phyloP scores from a whole-genome alignment of 2,113 vertebrate genomes.

The Asarcornis scutulata region DNA sequence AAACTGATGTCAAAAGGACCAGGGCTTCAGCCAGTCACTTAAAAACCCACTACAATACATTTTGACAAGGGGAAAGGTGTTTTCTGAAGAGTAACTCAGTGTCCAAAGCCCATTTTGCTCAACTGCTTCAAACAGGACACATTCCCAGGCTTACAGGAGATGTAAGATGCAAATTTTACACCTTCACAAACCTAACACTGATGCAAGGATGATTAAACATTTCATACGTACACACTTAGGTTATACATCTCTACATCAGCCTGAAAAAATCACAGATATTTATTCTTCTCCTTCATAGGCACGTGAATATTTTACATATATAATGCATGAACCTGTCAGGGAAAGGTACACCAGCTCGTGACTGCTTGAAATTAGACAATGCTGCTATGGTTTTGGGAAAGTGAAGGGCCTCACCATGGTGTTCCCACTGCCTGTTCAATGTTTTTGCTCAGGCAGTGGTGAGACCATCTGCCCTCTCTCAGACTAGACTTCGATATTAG shows the following conservation, averaged over 20 bases:
- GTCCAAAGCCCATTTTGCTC: not conserved
- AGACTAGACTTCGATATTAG: not conserved
- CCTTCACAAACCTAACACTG: not conserved
- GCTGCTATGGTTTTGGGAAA: not conserved
- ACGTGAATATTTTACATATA: not conserved
- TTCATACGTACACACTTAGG: not conserved
- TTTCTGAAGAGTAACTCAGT: not conserved
- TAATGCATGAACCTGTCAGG: not conserved
- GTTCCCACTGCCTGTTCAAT: not conserved
- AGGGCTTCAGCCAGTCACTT: not conserved
- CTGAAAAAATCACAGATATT: not conserved
- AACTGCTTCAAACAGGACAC: not conserved
- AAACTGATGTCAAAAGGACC: not conserved
- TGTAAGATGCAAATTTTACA: not conserved
- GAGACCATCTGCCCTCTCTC: not conserved
- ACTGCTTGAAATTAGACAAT: not conserved
- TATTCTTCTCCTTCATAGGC: not conserved
- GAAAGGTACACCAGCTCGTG: not conserved
- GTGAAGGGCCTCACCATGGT: not conserved
- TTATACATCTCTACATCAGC: not conserved
- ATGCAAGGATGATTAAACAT: not conserved
- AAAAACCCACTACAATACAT: not conserved
- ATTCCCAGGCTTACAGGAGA: not conserved
- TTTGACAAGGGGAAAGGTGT: not conserved
- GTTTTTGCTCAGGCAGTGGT: not conserved